Base-by-base conservation (phyloP, 2,113 vertebrate genomes). In the Himantopus leucocephalus region DNA sequence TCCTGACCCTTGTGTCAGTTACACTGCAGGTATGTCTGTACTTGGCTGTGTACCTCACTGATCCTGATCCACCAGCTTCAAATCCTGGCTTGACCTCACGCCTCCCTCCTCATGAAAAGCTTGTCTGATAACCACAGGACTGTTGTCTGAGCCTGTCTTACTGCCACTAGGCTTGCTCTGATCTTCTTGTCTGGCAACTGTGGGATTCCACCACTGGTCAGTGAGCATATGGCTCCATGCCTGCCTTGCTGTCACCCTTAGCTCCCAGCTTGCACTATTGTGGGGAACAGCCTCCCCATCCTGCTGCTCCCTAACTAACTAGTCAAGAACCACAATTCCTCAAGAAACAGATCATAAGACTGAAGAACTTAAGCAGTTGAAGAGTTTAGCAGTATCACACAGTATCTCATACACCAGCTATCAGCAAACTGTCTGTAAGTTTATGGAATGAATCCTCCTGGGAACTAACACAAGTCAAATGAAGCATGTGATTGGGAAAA, bases 261-360 rank as follows among this genome's bases (percentile, higher is more conserved):
- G 22, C 22, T 80, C 53, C 23, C 43, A 26, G 48, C 67, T 64
- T 7, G 0, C 47, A 55, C 21, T 27, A 50, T 32, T 3, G 8
- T 2, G 1, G 16, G 6, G 5, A 89, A 6, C 14, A 68, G 24
- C 13, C 14, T 81, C 23, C 6, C 21, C 2, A 0, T 17, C 22
- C 43, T 41, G 10, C n/a, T 88, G 39, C 39, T 72, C 73, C 50
- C 74, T 26, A 22, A 68, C 26, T 71, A 80, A 45, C 34, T 24
- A 45, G 12, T 16, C 32, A 62, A 48, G 24, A 77, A 37, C 10
- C 47, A 67, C 37, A 72, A 22, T 8, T 83, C 16, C 63, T 72
- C n/a, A n/a, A 86, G 43, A n/a, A 83, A 68, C 20, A 70, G 43
- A 17, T 6, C 17, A 13, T 6, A 74, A 50, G 13, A 43, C n/a